phyloP scores from a whole-genome alignment of 2,113 vertebrate species.

The Synodontis membranacea region DNA sequence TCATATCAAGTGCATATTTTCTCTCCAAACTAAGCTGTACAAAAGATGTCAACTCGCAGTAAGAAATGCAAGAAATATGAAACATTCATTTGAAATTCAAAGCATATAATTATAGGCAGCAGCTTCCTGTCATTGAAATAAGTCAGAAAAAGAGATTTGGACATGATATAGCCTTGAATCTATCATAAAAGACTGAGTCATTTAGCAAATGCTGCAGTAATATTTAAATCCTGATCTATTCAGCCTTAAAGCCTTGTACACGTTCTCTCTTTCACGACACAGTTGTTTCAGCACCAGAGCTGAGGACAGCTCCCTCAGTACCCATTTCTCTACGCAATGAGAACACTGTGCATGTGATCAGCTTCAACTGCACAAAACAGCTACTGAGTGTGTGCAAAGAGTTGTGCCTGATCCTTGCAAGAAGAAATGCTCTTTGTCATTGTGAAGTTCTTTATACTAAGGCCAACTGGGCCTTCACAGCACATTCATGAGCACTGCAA shows the following conservation, averaged over 20 bases:
- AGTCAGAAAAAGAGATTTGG: not conserved
- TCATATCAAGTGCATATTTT: not conserved
- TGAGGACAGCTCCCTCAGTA: conserved; percentile 38
- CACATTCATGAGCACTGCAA: not conserved
- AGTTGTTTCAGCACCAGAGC: conserved; percentile 33
- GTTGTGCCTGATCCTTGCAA: not conserved
- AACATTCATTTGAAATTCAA: not conserved
- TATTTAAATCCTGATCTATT: conserved; percentile 33
- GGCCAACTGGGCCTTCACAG: not conserved
- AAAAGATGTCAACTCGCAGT: not conserved
- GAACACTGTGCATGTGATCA: not conserved
- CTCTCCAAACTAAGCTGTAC: not conserved
- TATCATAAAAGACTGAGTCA: conserved; percentile 39
- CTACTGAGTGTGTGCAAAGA: not conserved
- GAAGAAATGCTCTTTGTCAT: not conserved
- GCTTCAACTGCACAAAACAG: not conserved
- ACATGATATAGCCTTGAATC: conserved; percentile 37
- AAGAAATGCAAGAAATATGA: not conserved
- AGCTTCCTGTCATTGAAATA: conserved; percentile 34
- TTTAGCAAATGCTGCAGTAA: conserved; percentile 33
- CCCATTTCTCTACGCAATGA: not conserved
- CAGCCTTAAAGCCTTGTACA: conserved; percentile 9
- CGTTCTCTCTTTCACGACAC: not conserved
- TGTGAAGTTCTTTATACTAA: not conserved
- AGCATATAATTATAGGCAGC: conserved; percentile 2